phyloP scores from a whole-genome alignment of 53 echinoderm and acorn worm genomes.

The Zoroaster sp. region DNA sequence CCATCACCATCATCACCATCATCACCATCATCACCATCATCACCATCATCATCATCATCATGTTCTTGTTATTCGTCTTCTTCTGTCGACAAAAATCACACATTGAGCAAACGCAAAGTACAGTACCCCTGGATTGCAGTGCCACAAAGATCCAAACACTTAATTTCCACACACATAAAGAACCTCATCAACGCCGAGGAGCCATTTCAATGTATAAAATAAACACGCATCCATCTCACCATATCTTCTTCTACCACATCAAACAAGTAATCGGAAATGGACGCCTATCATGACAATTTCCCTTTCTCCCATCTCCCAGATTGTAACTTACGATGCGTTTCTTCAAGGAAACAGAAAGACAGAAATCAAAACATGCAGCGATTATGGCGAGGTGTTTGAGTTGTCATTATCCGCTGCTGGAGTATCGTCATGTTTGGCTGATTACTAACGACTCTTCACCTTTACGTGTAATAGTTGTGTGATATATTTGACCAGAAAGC shows the following conservation, averaged over 20 bases:
- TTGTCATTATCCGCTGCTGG: slow-evolving; percentile 10
- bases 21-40: too few species aligned
- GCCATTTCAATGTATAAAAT: neutral
- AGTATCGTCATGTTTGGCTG: neutral
- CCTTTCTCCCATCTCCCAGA: neutral
- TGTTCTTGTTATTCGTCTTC: too few species aligned
- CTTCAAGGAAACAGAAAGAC: neutral
- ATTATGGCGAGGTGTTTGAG: neutral
- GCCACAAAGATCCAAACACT: neutral
- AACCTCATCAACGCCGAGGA: neutral
- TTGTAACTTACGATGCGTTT: neutral
- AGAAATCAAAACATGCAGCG: neutral
- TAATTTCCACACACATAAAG: neutral
- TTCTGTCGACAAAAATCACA: too few species aligned
- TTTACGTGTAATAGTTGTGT: neutral
- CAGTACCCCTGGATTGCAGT: neutral
- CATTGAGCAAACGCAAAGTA: neutral
- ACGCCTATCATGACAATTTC: neutral
- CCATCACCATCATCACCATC: too few species aligned
- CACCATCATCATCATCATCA: too few species aligned
- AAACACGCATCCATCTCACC: neutral
- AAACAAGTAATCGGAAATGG: neutral
- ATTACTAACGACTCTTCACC: slow-evolving; percentile 3
- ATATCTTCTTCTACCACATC: neutral
- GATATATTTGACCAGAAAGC: neutral